Conservation (phyloP, 2,888 invertebrate species). For the Drosophila flavopinicola region DNA sequence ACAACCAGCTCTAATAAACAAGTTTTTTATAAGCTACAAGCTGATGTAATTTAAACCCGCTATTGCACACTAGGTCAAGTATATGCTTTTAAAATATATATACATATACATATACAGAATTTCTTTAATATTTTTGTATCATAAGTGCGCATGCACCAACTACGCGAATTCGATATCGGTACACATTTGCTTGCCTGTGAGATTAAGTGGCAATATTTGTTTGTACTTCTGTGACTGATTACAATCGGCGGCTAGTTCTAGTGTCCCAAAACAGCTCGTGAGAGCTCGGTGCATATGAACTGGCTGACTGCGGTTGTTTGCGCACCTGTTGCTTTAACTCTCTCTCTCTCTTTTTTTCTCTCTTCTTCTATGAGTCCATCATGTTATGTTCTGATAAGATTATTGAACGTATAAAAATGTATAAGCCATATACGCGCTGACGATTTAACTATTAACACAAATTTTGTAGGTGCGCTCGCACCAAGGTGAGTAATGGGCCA, state of each 20-base stretch:
- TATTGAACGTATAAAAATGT: constrained; percentile 61
- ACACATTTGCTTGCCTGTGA: constrained; percentile 33
- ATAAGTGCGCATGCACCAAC: constrained; percentile 57
- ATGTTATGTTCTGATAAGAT: constrained; percentile 64
- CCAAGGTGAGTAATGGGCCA: constrained; percentile 48
- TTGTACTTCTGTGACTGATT: constrained; percentile 53
- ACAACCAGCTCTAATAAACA: constrained; percentile 49
- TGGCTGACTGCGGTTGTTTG: constrained; percentile 36
- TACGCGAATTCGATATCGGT: constrained; percentile 39
- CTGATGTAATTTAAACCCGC: constrained; percentile 64
- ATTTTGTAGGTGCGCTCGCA: constrained; percentile 48
- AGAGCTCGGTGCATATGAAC: constrained; percentile 51
- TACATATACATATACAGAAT: no score
- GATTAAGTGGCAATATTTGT: constrained; percentile 60
- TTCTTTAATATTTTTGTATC: constrained; percentile 26
- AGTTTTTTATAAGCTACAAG: constrained; percentile 43
- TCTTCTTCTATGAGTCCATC: constrained; percentile 37
- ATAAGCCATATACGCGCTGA: constrained; percentile 36
- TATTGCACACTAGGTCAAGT: constrained; percentile 72
- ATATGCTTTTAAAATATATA: constrained; percentile 38
- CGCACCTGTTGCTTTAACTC: constrained; percentile 61
- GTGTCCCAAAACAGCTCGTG: constrained; percentile 23
- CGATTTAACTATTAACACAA: constrained; percentile 15
- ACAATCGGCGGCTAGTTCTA: constrained; percentile 31
- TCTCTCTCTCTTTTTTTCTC: constrained; percentile 5